Evolutionary conservation across 2,797 vertebrate species (phyloP).

Genomic region (Epinephelus awoara): DNA sequence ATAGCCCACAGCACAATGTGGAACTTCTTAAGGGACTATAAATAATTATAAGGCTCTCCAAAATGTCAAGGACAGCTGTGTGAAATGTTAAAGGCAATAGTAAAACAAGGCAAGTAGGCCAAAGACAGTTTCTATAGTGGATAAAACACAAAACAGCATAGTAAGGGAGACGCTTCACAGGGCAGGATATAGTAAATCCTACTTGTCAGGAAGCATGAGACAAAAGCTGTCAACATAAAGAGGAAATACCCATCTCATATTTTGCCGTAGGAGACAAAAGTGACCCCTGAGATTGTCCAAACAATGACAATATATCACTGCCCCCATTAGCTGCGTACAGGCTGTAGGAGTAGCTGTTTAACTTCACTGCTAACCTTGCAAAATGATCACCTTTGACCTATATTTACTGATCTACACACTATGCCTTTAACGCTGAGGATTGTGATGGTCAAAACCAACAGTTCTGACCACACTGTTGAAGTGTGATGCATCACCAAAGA

Average conservation of each 20-base stretch:
- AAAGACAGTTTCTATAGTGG: conserved; percentile 56
- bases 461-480: background rate
- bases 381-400: conserved; percentile 6
- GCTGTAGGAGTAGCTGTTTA: conserved; percentile 81
- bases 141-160: conserved; percentile 39
- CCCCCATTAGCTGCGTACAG: conserved; percentile 85
- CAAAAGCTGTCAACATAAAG: conserved; percentile 56
- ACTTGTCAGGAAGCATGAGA: conserved; percentile 48
- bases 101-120: conserved; percentile 54
- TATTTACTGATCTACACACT: conserved; percentile 6
- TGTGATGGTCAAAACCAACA: background rate
- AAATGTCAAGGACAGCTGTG: conserved; percentile 67
- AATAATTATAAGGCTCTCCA: conserved; percentile 59
- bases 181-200: conserved; percentile 64
- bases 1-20: conserved; percentile 53
- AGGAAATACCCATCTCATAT: conserved; percentile 53
- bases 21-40: conserved; percentile 64
- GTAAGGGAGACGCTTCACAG: conserved; percentile 32
- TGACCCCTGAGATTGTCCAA: conserved; percentile 60
- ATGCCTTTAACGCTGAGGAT: background rate
- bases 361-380: conserved; percentile 13
- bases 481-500: background rate
- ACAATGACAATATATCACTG: conserved; percentile 79
- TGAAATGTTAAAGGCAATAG: conserved; percentile 60
- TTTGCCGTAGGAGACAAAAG: conserved; percentile 51